phyloP scores from a whole-genome alignment of 1,140 invertebrate species.

The Orchestia grillus region DNA sequence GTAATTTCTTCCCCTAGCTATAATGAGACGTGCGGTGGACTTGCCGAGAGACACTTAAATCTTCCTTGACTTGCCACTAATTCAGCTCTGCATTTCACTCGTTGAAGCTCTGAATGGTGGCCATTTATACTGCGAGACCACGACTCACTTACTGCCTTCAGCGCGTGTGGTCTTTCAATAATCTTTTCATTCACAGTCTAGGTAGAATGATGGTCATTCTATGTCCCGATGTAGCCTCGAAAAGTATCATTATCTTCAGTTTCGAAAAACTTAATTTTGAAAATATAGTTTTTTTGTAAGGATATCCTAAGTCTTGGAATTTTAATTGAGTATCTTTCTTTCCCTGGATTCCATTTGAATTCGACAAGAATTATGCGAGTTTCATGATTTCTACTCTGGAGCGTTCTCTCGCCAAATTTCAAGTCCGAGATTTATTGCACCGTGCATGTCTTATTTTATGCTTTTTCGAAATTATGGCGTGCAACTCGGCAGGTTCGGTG shows the following conservation, averaged over 20 bases:
- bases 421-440: not conserved
- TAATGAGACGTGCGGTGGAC: not conserved
- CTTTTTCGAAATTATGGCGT: slow-evolving; percentile 21
- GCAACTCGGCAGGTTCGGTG: slow-evolving; percentile 3
- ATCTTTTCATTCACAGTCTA: not conserved
- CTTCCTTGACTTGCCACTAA: not conserved
- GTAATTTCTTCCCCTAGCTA: not conserved
- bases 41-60: not conserved
- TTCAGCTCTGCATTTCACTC: not conserved
- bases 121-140: not conserved
- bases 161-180: not conserved
- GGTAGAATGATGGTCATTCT: not conserved
- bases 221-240: not conserved
- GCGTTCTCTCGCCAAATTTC: not conserved
- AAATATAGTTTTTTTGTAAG: not conserved
- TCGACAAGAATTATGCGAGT: not conserved
- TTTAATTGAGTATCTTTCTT: not conserved
- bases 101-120: not conserved
- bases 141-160: not conserved
- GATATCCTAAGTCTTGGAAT: not conserved
- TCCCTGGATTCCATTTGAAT: not conserved
- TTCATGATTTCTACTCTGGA: not conserved
- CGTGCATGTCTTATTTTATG: not conserved
- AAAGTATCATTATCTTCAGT: not conserved
- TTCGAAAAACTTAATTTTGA: not conserved